Percentiles rank a stretch among this genome's conserved stretches.
Evolutionary conservation across 37 sponge, comb jelly and placozoan species (phyloP).

Genomic region (Cliona cf. orientalis): DNA sequence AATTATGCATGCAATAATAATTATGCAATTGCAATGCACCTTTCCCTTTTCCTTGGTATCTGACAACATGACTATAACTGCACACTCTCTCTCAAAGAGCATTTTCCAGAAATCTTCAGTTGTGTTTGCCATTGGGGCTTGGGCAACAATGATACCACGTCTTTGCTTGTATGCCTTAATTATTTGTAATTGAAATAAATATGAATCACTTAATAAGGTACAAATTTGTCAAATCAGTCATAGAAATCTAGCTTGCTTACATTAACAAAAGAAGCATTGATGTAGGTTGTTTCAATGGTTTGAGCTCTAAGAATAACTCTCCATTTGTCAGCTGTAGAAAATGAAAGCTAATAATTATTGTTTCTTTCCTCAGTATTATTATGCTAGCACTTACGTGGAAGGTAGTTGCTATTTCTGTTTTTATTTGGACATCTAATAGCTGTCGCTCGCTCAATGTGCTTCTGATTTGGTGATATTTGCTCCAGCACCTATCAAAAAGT

Average conservation of each 20-base stretch:
- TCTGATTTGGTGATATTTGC: conserved; percentile 41
- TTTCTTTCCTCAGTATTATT: neutral
- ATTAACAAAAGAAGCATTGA: conserved; percentile 66
- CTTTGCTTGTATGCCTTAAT: conserved; percentile 60
- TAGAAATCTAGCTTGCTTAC: conserved; percentile 17
- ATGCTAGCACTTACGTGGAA: conserved; percentile 30
- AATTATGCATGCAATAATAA: no score
- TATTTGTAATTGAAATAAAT: neutral
- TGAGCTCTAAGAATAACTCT: conserved; percentile 26
- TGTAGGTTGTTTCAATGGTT: conserved; percentile 25
- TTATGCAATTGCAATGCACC: no score
- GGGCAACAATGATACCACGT: conserved; percentile 52
- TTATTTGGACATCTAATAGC: conserved; percentile 13
- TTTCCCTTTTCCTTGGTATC: conserved; percentile 7
- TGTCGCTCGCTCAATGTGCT: neutral
- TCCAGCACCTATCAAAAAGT: conserved; percentile 22
- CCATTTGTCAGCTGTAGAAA: conserved; percentile 22
- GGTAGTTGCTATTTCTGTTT: conserved; percentile 43
- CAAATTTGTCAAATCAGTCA: neutral
- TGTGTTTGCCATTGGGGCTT: conserved; percentile 50
- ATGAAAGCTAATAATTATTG: neutral
- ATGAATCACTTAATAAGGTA: neutral
- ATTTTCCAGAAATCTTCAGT: conserved; percentile 65
- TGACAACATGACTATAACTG: conserved; percentile 58
- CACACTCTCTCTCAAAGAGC: conserved; percentile 52